These are phyloP conservation scores for Cephalopholis sonnerati DNA, from an alignment of 2,113 vertebrate genomes.

Conservation along the genomic window DNA sequence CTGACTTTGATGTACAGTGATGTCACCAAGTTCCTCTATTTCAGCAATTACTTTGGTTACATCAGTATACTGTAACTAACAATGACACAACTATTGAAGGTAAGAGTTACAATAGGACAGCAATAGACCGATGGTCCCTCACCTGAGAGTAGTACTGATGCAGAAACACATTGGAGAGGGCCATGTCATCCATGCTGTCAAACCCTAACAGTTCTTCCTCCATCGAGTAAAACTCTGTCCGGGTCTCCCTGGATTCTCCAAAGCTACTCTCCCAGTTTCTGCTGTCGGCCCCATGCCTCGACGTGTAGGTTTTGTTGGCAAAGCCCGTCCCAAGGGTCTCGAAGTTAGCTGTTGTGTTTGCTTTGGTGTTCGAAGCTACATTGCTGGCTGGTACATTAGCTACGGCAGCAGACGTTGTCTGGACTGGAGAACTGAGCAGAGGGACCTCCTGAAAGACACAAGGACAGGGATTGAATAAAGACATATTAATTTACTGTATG, in stretches of 20 bases:
- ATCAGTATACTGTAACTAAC: background rate
- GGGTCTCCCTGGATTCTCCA: background rate
- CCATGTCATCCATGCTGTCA: background rate
- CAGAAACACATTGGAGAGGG: slow-evolving; percentile 21
- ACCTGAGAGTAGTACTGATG: slow-evolving; percentile 39
- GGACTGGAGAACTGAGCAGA: slow-evolving; percentile 5
- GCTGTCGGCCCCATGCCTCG: background rate
- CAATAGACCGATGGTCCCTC: background rate
- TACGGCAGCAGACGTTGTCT: background rate
- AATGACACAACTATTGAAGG: background rate
- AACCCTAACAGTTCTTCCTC: background rate
- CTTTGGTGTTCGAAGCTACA: background rate
- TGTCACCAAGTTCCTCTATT: too few species aligned
- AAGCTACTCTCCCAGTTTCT: background rate
- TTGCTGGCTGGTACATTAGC: background rate
- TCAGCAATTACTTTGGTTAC: too few species aligned
- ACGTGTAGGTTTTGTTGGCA: background rate
- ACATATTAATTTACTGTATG: too few species aligned
- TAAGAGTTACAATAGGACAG: too few species aligned
- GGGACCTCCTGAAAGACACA: slow-evolving; percentile 13
- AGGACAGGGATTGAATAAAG: background rate
- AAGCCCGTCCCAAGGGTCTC: background rate
- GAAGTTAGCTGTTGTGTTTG: background rate
- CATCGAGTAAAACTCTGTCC: background rate
- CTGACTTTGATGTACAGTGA: too few species aligned